Evolutionary conservation across 2,797 vertebrate species (phyloP), one percentile per base, ranked within the genome.

Genomic region (Triplophysa bombifrons): DNA sequence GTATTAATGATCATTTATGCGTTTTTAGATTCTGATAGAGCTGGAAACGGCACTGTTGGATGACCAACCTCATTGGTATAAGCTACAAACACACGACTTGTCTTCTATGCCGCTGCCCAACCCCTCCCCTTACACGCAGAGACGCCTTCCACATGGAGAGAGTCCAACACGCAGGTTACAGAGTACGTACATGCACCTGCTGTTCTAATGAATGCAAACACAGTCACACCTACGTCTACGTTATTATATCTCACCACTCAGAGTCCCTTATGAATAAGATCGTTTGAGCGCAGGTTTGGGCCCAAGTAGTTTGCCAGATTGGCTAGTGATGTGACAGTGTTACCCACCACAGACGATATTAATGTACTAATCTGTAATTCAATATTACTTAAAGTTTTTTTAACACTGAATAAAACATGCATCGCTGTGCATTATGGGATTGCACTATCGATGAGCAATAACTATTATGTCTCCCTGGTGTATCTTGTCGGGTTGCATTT

Each of bases 31-130:
- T 82, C 93, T 98, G 72, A 96, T 99, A 73, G 95, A 96, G 85
- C 85, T 98, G 92, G 96, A 98, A 85, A 96, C 96, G 0, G 96
- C 96, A 1, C 90, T 98, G 76, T 81, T 98, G 86, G 97, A 99
- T n/a, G 97, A 98, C 85, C 96, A 96, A 82, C 95, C 96, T 74
- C 97, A 99, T 72, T 99, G 97, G 96, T 98, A 98, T 92, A 98
- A 98, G 85, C 95, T 99, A 72, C 96, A 98, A 92, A 96, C 95
- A 0, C 96, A 97, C 20, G 94, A 96, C 13, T 85, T 95, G 74
- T 96, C 96, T 25, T 97, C 97, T 25, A 86, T 96, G 87, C 96
- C 96, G n/a, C 94, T 97, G 84, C 95, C 95, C 69, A 95, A 92
- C 74, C 92, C 95, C 38, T 97, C 96, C 70, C 97, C 96, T 12